phyloP scores from a whole-genome alignment of 2,113 vertebrate species.

The Daboia siamensis region DNA sequence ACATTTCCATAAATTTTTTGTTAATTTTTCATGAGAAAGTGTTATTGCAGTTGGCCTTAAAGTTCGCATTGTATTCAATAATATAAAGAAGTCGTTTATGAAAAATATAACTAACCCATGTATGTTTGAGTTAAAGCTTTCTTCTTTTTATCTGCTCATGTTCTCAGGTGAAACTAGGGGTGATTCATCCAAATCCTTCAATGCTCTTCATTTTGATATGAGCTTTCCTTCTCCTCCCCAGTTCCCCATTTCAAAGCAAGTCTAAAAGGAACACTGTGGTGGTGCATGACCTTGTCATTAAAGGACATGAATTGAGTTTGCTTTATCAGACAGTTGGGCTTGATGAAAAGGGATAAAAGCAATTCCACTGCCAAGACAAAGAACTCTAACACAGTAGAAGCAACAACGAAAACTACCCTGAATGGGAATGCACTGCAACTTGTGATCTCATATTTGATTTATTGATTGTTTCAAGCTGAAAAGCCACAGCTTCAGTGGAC shows the following conservation, averaged over 20 bases:
- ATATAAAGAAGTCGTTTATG: constrained; percentile 72
- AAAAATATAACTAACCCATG: constrained; percentile 61
- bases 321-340: constrained; percentile 61
- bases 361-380: constrained; percentile 65
- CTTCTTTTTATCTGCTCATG: constrained; percentile 52
- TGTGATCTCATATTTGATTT: constrained; percentile 62
- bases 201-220: constrained; percentile 29
- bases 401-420: constrained; percentile 48
- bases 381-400: constrained; percentile 51
- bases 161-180: constrained; percentile 63
- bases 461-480: constrained; percentile 62
- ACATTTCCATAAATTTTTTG: constrained; percentile 81
- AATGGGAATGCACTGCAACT: constrained; percentile 50
- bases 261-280: constrained; percentile 46
- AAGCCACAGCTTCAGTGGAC: constrained; percentile 48
- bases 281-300: constrained; percentile 60
- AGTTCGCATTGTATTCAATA: constrained; percentile 76
- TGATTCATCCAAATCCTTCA: constrained; percentile 44
- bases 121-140: constrained; percentile 45
- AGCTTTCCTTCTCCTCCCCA: constrained; percentile 34
- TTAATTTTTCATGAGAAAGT: constrained; percentile 82
- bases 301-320: constrained; percentile 58
- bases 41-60: constrained; percentile 73
- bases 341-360: constrained; percentile 63
- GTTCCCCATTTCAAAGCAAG: constrained; percentile 42